Base-by-base conservation (phyloP, 2,888 invertebrate genomes). In the Bibio marci region DNA sequence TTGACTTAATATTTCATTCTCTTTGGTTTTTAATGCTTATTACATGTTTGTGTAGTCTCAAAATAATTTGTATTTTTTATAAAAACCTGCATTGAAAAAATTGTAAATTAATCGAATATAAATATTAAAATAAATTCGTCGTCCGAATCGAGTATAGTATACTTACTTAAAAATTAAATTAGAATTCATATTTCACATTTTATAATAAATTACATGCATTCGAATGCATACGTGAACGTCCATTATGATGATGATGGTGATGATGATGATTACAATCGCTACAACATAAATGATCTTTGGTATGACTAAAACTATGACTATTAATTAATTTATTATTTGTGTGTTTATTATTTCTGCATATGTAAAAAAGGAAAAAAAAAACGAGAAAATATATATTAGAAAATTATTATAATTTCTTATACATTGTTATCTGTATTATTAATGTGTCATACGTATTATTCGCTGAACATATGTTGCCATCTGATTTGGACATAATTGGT, bases 251-350 rank as follows among this genome's bases (percentile, higher is more conserved):
- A 3, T 45, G 57, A 14, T 22, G 22, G 8, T 22, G 22, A 22
- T 8, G 22, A 22, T 22, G 22, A 22, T 22, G 22, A 2, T 54
- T 51, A 43, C 54, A 57, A n/a, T 51, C 58, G 13, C 54, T 49
- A 49, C 62, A 62, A 43, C 62, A 62, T 41, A 58, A 59, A 45
- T 61, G 60, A 10, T 54, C 52, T 8, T 55, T 55, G 2, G 50
- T 44, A 42, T 58, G 56, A 42, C 50, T 54, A 43, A 60, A 62
- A 46, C 59, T 60, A 45, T 61, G 62, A 45, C 60, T 62, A 42
- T 52, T 54, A 36, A 51, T 45, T 26, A 44, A 59, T 45, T 51
- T 58, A 56, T 1, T 52, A 48, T 19, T 56, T 52, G 37, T 52
- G 52, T 30, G 17, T 26, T 25, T 48, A 41, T 32, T 51, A 50